A percentile compares a stretch with the other conserved stretches of the same genome.
Conservation (phyloP, 2,113 vertebrate species). For the Calonectris borealis region DNA sequence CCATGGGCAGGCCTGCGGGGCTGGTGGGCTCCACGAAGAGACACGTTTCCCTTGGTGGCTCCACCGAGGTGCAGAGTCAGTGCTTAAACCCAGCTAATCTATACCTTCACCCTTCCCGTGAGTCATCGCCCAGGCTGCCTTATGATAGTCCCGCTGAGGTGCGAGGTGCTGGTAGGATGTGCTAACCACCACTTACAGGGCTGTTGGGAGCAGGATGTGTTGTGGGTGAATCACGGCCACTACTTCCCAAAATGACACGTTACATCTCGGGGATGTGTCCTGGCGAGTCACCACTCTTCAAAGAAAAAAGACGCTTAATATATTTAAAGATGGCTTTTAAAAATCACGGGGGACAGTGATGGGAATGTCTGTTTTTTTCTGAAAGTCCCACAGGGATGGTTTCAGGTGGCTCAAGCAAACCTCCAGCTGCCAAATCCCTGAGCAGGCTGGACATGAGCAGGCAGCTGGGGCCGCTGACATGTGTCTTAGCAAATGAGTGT, state of each 20-base stretch:
- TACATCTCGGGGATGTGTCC: background rate
- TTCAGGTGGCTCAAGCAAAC: background rate
- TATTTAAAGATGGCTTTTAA: background rate
- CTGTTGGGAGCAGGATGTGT: background rate
- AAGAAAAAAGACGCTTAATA: background rate
- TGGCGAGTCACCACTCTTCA: background rate
- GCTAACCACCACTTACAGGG: background rate
- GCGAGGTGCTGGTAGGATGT: background rate
- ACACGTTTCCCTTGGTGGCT: background rate
- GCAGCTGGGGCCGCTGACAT: background rate
- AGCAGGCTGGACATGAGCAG: background rate
- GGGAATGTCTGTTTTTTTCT: background rate
- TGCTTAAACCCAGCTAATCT: background rate
- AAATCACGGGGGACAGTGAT: accelerated
- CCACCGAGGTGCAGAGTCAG: background rate
- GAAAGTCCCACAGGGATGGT: background rate
- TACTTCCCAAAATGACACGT: background rate
- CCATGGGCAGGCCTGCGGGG: accelerated
- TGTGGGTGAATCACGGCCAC: background rate
- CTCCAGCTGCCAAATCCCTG: background rate
- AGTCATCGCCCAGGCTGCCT: background rate
- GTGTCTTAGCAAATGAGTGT: background rate
- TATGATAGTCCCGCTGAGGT: accelerated
- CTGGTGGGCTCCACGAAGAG: accelerated
- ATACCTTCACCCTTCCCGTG: background rate